These are phyloP conservation scores for Celastrina argiolus DNA, from an alignment of 2,888 invertebrate genomes.

Conservation along the genomic window DNA sequence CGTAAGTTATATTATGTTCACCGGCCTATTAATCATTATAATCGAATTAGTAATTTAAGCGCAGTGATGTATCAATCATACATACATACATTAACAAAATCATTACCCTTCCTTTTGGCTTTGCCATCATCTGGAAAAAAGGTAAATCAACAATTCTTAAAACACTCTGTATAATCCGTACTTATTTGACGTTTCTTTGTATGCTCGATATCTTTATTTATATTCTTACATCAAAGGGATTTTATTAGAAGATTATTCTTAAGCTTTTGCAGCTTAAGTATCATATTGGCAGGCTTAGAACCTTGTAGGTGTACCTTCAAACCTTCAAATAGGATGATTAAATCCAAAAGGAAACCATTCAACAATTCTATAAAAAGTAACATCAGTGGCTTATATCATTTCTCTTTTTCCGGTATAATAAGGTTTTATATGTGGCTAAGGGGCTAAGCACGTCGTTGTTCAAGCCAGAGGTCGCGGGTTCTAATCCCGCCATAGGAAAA, in stretches of 20 bases:
- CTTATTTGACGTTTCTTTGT: slow-evolving; percentile 17
- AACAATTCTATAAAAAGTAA: not conserved
- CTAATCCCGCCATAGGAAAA: too few relatives aligned
- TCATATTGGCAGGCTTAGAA: not conserved
- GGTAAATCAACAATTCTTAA: not conserved
- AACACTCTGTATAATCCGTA: not conserved
- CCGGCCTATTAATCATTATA: too few relatives aligned
- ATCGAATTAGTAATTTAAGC: too few relatives aligned
- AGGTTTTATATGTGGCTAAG: too few relatives aligned
- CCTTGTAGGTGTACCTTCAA: not conserved
- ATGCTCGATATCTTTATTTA: slow-evolving; percentile 19
- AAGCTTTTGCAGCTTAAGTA: slow-evolving; percentile 5
- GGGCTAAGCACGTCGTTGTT: too few relatives aligned
- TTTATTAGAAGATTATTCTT: slow-evolving; percentile 3
- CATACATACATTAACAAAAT: too few relatives aligned
- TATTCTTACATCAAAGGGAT: not conserved
- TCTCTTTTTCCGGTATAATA: not conserved
- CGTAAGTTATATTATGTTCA: too few relatives aligned
- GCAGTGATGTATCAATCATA: too few relatives aligned
- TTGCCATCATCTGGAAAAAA: not conserved
- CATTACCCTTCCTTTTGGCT: too few relatives aligned
- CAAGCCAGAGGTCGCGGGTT: too few relatives aligned
- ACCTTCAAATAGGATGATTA: not conserved
- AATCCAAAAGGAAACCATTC: not conserved
- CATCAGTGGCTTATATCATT: not conserved